phyloP scores from a whole-genome alignment of 1,140 invertebrate species.

The Eubasilissa regina region DNA sequence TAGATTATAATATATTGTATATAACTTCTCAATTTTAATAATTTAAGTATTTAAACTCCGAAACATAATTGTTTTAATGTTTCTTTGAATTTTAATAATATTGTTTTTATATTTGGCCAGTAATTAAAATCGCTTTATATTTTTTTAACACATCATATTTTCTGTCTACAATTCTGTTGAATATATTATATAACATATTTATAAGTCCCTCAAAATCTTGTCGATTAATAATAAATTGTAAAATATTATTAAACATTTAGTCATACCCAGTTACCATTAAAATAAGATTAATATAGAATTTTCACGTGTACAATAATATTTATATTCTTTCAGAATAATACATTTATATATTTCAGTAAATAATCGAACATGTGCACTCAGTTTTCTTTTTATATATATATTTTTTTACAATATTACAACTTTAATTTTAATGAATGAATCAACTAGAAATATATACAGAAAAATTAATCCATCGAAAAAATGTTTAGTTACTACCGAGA shows the following conservation, averaged over 20 bases:
- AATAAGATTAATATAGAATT: neutral
- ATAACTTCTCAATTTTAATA: constrained; percentile 26
- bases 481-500: too few species aligned
- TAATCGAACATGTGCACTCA: too few species aligned
- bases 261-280: constrained; percentile 54
- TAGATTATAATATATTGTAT: constrained; percentile 50
- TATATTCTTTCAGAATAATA: too few species aligned
- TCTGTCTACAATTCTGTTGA: neutral
- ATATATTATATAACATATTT: neutral
- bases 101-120: constrained; percentile 49
- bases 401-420: too few species aligned
- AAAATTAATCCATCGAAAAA: too few species aligned
- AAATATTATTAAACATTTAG: constrained; percentile 43
- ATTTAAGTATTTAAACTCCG: constrained; percentile 43
- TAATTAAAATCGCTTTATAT: constrained; percentile 25
- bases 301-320: too few species aligned
- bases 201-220: neutral
- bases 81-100: constrained; percentile 11
- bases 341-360: too few species aligned
- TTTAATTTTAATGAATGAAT: too few species aligned
- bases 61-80: neutral
- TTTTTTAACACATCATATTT: neutral
- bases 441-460: too few species aligned
- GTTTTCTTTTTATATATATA: too few species aligned
- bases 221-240: neutral